Conservation (phyloP, 2,888 invertebrate species). For the Galerucella pusilla region DNA sequence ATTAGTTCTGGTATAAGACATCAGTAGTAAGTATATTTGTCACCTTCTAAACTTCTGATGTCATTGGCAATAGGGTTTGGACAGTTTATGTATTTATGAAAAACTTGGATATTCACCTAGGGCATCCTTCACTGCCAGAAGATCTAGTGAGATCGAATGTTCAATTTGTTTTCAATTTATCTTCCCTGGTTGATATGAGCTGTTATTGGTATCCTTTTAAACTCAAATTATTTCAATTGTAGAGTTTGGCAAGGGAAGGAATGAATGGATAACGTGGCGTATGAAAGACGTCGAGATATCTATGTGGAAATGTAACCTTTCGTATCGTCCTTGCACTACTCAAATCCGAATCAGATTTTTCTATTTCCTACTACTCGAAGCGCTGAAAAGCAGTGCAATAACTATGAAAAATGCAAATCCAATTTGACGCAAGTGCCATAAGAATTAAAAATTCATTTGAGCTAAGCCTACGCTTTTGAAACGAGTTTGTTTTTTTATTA, state of each 20-base stretch:
- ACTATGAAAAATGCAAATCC: slow-evolving; percentile 42
- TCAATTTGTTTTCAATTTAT: no score
- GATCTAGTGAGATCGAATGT: no score
- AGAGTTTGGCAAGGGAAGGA: not conserved
- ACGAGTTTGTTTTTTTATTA: slow-evolving; percentile 26
- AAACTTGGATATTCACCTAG: no score
- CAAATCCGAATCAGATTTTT: slow-evolving; percentile 21
- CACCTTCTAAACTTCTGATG: no score
- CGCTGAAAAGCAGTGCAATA: slow-evolving; percentile 13
- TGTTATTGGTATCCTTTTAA: no score
- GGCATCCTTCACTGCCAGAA: no score
- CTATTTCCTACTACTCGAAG: slow-evolving; percentile 13
- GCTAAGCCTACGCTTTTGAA: slow-evolving; percentile 25
- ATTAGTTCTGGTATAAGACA: no score
- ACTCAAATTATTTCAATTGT: not conserved
- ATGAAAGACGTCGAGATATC: not conserved
- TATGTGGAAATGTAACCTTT: not conserved
- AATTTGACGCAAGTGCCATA: slow-evolving; percentile 41
- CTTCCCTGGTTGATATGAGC: not conserved
- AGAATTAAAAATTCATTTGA: slow-evolving; percentile 40
- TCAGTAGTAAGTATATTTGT: no score
- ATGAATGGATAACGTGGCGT: not conserved
- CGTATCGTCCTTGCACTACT: not conserved
- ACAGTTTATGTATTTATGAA: no score
- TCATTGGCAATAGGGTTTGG: no score